phyloP scores from a whole-genome alignment of 2,113 vertebrate species.

The Pardalotus punctatus region DNA sequence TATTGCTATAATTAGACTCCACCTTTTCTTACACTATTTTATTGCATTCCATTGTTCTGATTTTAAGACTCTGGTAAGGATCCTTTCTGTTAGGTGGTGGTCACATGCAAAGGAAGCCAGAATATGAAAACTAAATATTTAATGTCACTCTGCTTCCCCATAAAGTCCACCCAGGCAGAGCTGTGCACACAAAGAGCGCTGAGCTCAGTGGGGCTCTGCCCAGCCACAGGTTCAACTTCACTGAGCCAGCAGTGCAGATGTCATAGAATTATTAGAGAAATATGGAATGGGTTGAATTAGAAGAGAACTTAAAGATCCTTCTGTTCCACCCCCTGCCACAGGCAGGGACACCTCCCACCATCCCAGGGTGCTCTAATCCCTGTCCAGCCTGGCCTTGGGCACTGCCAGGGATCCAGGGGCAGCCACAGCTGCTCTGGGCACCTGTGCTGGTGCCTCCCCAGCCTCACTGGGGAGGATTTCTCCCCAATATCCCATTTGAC shows the following conservation, averaged over 20 bases:
- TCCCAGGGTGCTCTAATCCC: background rate
- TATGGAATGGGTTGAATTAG: background rate
- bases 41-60: background rate
- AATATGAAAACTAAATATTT: background rate
- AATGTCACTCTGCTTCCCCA: background rate
- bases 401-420: background rate
- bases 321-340: fast-evolving
- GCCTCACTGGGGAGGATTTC: background rate
- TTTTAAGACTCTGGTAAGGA: background rate
- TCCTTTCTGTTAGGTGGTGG: background rate
- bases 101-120: background rate
- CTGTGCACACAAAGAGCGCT: background rate
- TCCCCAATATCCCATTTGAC: background rate
- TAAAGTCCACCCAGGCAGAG: background rate
- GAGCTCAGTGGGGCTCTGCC: background rate
- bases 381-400: background rate
- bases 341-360: fast-evolving
- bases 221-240: background rate
- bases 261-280: background rate
- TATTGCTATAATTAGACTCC: background rate
- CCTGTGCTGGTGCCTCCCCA: fast-evolving
- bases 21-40: background rate
- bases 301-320: background rate
- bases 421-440: background rate
- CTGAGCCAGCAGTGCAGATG: too few species aligned